Conservation (phyloP, 1,140 invertebrate genomes). For the Dendrolimus punctatus region DNA sequence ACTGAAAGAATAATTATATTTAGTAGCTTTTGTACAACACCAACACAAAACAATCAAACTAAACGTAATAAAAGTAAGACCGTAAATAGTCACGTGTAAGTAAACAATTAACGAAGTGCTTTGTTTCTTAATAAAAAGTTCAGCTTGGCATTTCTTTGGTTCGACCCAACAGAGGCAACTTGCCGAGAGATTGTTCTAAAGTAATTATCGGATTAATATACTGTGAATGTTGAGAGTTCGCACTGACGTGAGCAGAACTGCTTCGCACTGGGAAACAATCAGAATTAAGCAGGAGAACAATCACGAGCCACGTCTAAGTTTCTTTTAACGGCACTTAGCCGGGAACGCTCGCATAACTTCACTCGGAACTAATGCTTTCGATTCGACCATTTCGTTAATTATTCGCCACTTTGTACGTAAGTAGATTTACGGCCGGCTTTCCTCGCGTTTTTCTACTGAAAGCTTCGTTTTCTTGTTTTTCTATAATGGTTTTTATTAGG, state of each 20-base stretch:
- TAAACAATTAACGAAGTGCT: slow-evolving; percentile 47
- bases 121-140: slow-evolving; percentile 55
- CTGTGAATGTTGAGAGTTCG: slow-evolving; percentile 47
- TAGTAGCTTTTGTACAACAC: no score
- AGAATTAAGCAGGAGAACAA: slow-evolving; percentile 67
- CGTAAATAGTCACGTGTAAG: slow-evolving; percentile 29
- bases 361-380: slow-evolving; percentile 63
- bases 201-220: slow-evolving; percentile 70
- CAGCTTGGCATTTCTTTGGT: slow-evolving; percentile 34
- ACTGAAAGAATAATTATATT: no score
- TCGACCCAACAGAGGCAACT: slow-evolving; percentile 44
- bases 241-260: slow-evolving; percentile 56
- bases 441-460: slow-evolving; percentile 39
- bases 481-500: slow-evolving; percentile 36
- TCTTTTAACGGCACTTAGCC: slow-evolving; percentile 68
- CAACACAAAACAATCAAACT: no score
- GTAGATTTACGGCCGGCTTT: slow-evolving; percentile 65
- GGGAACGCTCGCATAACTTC: slow-evolving; percentile 59
- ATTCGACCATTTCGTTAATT: slow-evolving; percentile 71
- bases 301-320: slow-evolving; percentile 64
- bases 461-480: slow-evolving; percentile 27
- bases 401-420: slow-evolving; percentile 70
- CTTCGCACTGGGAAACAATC: slow-evolving; percentile 65
- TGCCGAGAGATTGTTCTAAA: slow-evolving; percentile 65
- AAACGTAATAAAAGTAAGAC: slow-evolving; percentile 1